Evolutionary conservation across 1,140 invertebrate genomes (phyloP).

Genomic region (Listronotus oregonensis): DNA sequence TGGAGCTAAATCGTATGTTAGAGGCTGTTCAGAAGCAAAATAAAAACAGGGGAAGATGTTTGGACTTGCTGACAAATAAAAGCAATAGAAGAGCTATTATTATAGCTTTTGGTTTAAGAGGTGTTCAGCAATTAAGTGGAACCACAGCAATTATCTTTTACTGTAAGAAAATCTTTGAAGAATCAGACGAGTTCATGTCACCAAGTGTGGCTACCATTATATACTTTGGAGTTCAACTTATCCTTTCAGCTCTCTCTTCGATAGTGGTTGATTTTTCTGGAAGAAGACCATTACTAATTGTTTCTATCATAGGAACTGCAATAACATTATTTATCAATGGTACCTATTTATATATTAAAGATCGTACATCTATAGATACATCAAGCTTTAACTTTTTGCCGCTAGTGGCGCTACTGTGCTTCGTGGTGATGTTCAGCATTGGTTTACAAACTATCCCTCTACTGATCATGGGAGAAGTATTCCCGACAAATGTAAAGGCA

Average conservation of each 20-base stretch:
- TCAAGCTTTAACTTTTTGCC: constrained; percentile 63
- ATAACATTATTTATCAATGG: no score
- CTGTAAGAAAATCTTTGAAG: constrained; percentile 73
- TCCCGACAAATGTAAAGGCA: constrained; percentile 71
- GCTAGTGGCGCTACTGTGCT: constrained; percentile 66
- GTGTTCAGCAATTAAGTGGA: constrained; percentile 77
- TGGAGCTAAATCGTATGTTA: constrained; percentile 65
- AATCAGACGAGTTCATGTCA: constrained; percentile 57
- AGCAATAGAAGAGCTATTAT: constrained; percentile 69
- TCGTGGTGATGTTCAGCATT: constrained; percentile 71
- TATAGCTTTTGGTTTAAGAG: constrained; percentile 65
- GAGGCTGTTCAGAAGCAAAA: constrained; percentile 63
- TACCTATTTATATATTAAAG: no score
- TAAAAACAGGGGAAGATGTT: constrained; percentile 60
- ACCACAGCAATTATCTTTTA: constrained; percentile 78
- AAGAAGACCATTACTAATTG: constrained; percentile 68
- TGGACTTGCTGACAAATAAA: constrained; percentile 61
- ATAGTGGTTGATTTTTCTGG: constrained; percentile 74
- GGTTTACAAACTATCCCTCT: constrained; percentile 74
- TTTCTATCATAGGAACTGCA: constrained; percentile 62
- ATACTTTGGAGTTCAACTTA: constrained; percentile 67
- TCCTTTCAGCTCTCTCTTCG: constrained; percentile 65
- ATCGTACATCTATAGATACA: constrained; percentile 37
- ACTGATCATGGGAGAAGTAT: constrained; percentile 74
- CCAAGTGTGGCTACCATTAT: constrained; percentile 59